phyloP scores from a whole-genome alignment of 53 echinoderm and acorn worm species.

The Echinometra lucunter region DNA sequence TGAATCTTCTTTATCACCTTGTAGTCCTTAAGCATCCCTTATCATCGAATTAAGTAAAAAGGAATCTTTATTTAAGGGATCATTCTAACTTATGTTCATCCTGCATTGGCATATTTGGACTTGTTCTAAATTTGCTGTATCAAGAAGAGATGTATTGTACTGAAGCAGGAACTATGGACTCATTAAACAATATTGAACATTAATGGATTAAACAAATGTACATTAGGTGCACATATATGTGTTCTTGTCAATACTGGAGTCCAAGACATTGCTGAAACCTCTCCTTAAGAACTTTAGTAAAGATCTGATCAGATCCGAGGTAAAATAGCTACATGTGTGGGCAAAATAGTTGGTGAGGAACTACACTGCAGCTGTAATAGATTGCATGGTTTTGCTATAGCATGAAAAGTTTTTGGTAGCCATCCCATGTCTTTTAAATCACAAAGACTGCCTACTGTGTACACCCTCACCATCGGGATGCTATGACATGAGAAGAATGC shows the following conservation, averaged over 20 bases:
- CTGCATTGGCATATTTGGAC: too few species aligned
- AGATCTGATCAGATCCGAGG: not conserved
- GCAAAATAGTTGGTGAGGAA: not conserved
- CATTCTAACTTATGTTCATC: too few species aligned
- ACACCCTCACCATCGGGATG: conserved; percentile 3
- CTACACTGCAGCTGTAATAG: not conserved
- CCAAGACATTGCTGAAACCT: not conserved
- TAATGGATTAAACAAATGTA: not conserved
- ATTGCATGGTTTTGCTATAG: not conserved
- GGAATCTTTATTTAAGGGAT: too few species aligned
- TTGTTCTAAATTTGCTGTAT: not conserved
- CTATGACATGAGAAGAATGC: not conserved
- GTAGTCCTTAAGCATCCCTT: too few species aligned
- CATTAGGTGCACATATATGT: not conserved
- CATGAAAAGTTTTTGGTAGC: not conserved
- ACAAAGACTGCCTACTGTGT: conserved; percentile 41
- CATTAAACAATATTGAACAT: not conserved
- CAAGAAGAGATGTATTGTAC: not conserved
- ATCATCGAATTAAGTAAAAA: too few species aligned
- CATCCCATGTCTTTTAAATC: not conserved
- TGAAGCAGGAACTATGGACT: not conserved
- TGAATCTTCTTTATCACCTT: too few species aligned
- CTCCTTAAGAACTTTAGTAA: not conserved
- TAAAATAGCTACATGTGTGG: not conserved
- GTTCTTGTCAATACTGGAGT: not conserved